Percentiles rank a stretch among this genome's conserved stretches.
phyloP scores from a whole-genome alignment of 37 sponge, comb jelly and placozoan genomes.

The Oscarella lobularis region DNA sequence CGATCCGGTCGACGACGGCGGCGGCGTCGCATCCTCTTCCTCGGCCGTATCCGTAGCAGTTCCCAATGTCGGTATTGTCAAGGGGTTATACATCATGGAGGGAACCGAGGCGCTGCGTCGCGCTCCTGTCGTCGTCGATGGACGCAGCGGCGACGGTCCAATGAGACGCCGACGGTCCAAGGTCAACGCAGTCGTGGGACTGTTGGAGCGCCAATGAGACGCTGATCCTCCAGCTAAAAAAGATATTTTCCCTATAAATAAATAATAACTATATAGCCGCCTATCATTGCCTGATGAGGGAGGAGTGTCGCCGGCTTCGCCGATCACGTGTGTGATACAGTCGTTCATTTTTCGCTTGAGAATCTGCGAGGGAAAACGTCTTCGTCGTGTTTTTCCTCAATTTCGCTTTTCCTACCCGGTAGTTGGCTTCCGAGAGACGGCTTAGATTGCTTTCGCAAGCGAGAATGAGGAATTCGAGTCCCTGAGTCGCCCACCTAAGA shows the following conservation, averaged over 20 bases:
- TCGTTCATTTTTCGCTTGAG: conserved; percentile 33
- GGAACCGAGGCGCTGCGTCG: too few relatives aligned
- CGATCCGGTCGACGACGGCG: not conserved
- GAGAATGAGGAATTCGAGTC: conserved; percentile 55
- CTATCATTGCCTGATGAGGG: not conserved
- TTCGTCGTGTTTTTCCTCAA: conserved; percentile 22
- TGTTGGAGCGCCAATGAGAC: too few relatives aligned
- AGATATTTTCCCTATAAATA: too few relatives aligned
- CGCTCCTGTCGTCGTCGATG: too few relatives aligned
- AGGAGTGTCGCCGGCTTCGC: conserved; percentile 16
- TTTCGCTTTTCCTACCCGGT: too few relatives aligned
- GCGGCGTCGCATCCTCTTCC: not conserved
- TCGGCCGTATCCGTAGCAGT: not conserved
- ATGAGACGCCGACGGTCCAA: too few relatives aligned
- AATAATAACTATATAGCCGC: too few relatives aligned
- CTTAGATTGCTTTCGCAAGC: conserved; percentile 40
- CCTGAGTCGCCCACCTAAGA: conserved; percentile 59
- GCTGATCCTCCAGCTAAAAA: too few relatives aligned
- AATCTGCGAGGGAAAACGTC: conserved; percentile 23
- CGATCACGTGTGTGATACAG: conserved; percentile 41
- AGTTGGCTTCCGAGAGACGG: too few relatives aligned
- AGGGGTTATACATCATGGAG: too few relatives aligned
- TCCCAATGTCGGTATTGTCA: not conserved
- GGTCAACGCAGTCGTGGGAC: too few relatives aligned
- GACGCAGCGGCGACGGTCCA: too few relatives aligned